phyloP scores from a whole-genome alignment of 2,888 invertebrate species.

The Uloborus plumipes region DNA sequence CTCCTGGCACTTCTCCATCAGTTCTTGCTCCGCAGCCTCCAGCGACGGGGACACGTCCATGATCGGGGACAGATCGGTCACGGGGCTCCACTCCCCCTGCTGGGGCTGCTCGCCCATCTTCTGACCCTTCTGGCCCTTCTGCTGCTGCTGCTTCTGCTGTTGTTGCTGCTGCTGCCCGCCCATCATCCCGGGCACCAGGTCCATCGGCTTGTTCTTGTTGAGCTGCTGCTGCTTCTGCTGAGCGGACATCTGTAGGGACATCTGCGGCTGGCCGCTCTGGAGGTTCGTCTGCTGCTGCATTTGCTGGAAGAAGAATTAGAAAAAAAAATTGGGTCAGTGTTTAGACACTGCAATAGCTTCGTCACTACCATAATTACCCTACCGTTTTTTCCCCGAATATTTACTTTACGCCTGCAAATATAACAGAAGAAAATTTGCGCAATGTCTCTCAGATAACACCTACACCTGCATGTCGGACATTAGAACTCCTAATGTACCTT shows the following conservation, averaged over 20 bases:
- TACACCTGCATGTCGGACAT: too few relatives aligned
- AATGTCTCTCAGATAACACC: background rate
- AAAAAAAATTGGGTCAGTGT: too few relatives aligned
- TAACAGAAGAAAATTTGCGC: background rate
- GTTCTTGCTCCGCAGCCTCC: slow-evolving; percentile 71
- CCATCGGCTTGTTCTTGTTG: slow-evolving; percentile 44
- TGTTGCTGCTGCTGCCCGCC: slow-evolving; percentile 23
- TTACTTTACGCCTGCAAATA: too few relatives aligned
- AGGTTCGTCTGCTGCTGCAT: slow-evolving; percentile 27
- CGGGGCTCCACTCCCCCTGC: slow-evolving; percentile 71
- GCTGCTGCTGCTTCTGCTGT: slow-evolving; percentile 26
- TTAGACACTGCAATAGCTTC: too few relatives aligned
- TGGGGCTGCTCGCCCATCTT: slow-evolving; percentile 62
- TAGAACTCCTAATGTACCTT: too few relatives aligned
- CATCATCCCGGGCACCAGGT: slow-evolving; percentile 16
- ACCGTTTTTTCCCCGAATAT: too few relatives aligned
- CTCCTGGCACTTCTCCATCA: slow-evolving; percentile 68
- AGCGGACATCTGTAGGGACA: slow-evolving; percentile 4
- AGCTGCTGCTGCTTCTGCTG: slow-evolving; percentile 19
- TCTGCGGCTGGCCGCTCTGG: slow-evolving; percentile 9
- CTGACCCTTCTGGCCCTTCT: slow-evolving; percentile 54
- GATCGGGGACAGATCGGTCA: slow-evolving; percentile 73
- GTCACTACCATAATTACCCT: too few relatives aligned
- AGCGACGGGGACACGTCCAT: slow-evolving; percentile 73
- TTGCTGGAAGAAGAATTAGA: slow-evolving; percentile 5